phyloP scores from a whole-genome alignment of 2,888 invertebrate genomes.

The Dasysyrphus albostriatus region DNA sequence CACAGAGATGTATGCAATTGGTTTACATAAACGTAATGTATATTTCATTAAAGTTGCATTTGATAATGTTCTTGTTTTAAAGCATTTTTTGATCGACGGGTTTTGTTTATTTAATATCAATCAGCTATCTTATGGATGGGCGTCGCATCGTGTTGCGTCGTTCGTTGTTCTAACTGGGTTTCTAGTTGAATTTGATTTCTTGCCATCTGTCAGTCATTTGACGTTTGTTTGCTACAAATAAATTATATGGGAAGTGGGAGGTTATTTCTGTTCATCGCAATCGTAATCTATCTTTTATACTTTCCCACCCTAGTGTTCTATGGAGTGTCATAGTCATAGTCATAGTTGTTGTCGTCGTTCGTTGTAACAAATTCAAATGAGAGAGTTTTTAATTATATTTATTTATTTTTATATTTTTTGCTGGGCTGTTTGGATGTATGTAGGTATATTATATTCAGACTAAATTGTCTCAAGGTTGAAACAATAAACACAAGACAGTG shows the following conservation, averaged over 20 bases:
- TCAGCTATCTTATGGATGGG: conserved; percentile 25
- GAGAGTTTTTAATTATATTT: conserved; percentile 52
- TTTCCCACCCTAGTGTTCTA: conserved; percentile 55
- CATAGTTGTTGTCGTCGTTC: too few species aligned
- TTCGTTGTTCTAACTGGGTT: conserved; percentile 15
- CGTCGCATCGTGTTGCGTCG: conserved; percentile 28
- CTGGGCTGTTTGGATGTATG: conserved; percentile 16
- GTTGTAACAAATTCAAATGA: conserved; percentile 65
- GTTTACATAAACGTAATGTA: conserved; percentile 62
- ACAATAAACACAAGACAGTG: conserved; percentile 47
- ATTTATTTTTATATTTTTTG: conserved; percentile 44
- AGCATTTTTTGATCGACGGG: conserved; percentile 42
- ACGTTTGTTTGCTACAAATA: conserved; percentile 46
- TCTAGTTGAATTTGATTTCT: conserved; percentile 52
- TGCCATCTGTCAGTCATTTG: conserved; percentile 62
- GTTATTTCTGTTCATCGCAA: conserved; percentile 31
- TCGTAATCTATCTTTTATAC: not conserved
- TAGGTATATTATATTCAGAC: not conserved
- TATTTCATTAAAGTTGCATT: conserved; percentile 43
- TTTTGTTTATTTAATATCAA: conserved; percentile 39
- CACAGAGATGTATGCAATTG: conserved; percentile 52
- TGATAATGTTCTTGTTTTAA: conserved; percentile 36
- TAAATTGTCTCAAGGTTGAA: conserved; percentile 65
- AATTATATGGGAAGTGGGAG: conserved; percentile 46
- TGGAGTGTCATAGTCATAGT: conserved; percentile 14